Percentiles rank a stretch among this genome's conserved stretches.
These are phyloP conservation scores for Mionectes macconnelli DNA, from an alignment of 2,113 vertebrate species.

Conservation along the genomic window DNA sequence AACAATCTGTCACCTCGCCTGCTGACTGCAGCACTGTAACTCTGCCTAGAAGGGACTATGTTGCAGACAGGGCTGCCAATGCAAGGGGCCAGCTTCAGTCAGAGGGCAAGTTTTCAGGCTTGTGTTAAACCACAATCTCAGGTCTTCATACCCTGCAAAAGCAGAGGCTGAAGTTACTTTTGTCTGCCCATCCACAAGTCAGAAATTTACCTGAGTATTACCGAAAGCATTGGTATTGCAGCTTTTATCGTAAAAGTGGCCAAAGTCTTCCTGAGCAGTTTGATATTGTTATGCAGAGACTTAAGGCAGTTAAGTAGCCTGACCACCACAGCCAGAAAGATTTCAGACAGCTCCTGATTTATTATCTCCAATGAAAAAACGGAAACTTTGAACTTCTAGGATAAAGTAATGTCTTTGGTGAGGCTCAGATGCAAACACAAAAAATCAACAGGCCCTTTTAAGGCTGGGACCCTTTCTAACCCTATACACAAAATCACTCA, in stretches of 20 bases:
- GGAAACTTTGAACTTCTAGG: background rate
- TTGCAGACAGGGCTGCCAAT: background rate
- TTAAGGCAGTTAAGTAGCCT: background rate
- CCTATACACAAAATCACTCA: background rate
- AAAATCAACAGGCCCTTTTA: background rate
- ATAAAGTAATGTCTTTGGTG: background rate
- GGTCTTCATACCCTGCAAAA: background rate
- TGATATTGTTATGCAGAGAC: background rate
- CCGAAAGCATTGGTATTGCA: background rate
- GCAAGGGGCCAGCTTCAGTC: background rate
- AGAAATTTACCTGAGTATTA: background rate
- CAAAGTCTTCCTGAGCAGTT: background rate
- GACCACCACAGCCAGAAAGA: background rate
- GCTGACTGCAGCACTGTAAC: background rate
- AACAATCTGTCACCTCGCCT: background rate
- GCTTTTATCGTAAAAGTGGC: background rate
- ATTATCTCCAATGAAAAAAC: background rate
- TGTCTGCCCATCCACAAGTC: background rate
- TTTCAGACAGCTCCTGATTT: background rate
- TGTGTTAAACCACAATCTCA: background rate
- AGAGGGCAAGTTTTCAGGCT: background rate
- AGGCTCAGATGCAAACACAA: background rate
- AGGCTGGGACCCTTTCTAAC: background rate
- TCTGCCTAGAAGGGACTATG: background rate
- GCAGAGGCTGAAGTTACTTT: background rate